Evolutionary conservation across 2,888 invertebrate species (phyloP).

Genomic region (Eupithecia exiguata): DNA sequence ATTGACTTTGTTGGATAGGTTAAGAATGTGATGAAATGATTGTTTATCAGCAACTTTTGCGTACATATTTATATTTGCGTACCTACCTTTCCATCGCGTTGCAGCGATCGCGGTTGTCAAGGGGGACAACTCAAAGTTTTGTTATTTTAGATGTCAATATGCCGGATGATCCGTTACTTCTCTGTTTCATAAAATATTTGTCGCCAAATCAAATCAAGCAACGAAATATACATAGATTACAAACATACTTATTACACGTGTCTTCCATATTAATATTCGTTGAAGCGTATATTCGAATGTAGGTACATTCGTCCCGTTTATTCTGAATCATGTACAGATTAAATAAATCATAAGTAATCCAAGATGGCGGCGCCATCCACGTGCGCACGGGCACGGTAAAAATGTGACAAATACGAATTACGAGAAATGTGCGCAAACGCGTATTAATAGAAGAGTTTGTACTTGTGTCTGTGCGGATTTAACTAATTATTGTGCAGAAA

Average conservation of each 20-base stretch:
- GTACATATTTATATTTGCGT: background rate
- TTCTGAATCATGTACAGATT: conserved; percentile 19
- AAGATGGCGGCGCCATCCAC: conserved; percentile 26
- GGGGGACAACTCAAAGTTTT: background rate
- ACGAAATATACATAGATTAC: background rate
- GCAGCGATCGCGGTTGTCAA: background rate
- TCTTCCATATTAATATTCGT: background rate
- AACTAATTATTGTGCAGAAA: background rate
- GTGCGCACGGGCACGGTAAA: conserved; percentile 46
- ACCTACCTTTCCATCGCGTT: background rate
- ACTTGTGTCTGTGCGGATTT: conserved; percentile 31
- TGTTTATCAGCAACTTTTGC: background rate
- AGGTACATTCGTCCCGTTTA: conserved; percentile 9
- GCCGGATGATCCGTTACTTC: background rate
- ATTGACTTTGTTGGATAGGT: background rate
- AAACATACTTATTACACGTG: background rate
- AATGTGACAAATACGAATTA: conserved; percentile 64
- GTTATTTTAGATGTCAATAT: background rate
- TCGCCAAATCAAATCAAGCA: background rate
- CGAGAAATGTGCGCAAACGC: conserved; percentile 56
- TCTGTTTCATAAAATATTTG: background rate
- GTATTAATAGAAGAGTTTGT: conserved; percentile 52
- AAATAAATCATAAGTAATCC: conserved; percentile 34
- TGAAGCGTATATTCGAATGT: conserved; percentile 2
- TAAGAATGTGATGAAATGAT: background rate